Evolutionary conservation across 2,797 vertebrate species (phyloP).

Genomic region (Alcedo quadribrachys): DNA sequence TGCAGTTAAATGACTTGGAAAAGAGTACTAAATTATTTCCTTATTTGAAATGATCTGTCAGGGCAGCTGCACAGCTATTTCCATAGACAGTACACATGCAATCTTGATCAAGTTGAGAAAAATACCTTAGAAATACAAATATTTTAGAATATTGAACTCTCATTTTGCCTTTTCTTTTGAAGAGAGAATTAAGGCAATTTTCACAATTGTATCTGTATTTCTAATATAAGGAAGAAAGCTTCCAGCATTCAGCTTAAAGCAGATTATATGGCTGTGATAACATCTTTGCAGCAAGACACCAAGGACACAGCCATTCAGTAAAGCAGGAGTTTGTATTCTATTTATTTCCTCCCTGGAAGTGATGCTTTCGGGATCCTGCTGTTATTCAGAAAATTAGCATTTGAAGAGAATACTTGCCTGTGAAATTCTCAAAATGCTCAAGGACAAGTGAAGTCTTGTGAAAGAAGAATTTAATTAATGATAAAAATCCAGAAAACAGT

Average conservation of each 20-base stretch:
- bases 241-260: background rate
- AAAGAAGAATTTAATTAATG: background rate
- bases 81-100: background rate
- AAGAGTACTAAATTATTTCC: background rate
- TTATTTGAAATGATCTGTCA: background rate
- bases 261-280: background rate
- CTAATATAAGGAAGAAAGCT: background rate
- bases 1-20: background rate
- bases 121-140: background rate
- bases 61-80: background rate
- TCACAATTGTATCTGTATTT: background rate
- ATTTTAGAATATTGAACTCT: background rate
- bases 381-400: slow-evolving; percentile 11
- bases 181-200: background rate
- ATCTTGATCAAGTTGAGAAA: background rate
- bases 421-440: background rate
- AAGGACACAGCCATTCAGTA: background rate
- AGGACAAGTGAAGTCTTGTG: background rate
- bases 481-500: background rate
- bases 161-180: background rate
- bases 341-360: background rate
- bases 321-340: background rate
- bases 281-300: background rate
- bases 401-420: background rate
- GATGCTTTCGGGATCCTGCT: background rate